These are phyloP conservation scores for Hecatera dysodea DNA, from an alignment of 2,888 invertebrate genomes.

Conservation along the genomic window DNA sequence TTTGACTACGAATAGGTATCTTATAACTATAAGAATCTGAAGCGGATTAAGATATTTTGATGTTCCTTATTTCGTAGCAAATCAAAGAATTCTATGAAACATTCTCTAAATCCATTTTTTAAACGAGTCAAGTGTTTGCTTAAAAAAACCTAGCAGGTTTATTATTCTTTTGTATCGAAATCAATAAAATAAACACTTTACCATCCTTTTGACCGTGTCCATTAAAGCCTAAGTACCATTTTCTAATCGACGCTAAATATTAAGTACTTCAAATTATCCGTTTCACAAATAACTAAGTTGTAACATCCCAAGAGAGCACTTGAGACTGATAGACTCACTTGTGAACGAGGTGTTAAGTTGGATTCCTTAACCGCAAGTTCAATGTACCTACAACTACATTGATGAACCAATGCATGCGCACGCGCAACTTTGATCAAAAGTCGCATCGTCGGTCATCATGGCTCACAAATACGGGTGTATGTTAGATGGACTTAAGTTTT, in stretches of 20 bases:
- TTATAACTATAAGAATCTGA: too few relatives aligned
- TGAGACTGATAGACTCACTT: conserved; percentile 7
- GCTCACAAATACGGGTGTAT: too few relatives aligned
- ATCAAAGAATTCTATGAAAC: too few relatives aligned
- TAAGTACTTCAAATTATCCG: conserved; percentile 7
- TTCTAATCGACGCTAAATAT: neutral
- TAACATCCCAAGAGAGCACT: conserved; percentile 28
- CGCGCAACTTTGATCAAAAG: too few relatives aligned
- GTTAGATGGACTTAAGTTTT: too few relatives aligned
- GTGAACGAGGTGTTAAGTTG: conserved; percentile 10
- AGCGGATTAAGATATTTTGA: too few relatives aligned
- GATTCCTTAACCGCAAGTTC: neutral
- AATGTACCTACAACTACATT: conserved; percentile 18
- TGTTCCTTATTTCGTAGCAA: too few relatives aligned
- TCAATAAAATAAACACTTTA: conserved; percentile 21
- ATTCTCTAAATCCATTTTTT: too few relatives aligned
- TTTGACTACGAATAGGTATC: too few relatives aligned
- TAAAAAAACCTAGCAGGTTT: neutral
- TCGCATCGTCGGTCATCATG: too few relatives aligned
- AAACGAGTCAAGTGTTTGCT: neutral
- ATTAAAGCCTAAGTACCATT: conserved; percentile 16
- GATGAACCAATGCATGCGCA: neutral
- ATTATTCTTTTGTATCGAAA: neutral
- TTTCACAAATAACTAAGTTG: neutral
- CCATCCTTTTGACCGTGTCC: neutral